Conservation (phyloP, 2,113 vertebrate genomes). For the Corydoras sp. region DNA sequence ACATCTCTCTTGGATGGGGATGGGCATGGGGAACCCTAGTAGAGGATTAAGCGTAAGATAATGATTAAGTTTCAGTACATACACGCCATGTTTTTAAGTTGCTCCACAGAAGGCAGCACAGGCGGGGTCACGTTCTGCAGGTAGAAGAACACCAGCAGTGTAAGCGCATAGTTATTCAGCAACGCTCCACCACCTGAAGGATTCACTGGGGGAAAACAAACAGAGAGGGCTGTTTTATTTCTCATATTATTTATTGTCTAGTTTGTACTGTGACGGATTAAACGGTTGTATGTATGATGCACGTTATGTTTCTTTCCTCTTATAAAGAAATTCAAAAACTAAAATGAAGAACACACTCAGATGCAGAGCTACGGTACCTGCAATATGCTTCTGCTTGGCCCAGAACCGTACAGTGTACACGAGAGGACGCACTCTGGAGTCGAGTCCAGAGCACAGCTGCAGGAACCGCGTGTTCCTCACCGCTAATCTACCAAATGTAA, state of each 20-base stretch:
- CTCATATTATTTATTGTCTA: no score
- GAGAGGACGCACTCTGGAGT: conserved; percentile 75
- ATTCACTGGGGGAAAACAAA: conserved; percentile 56
- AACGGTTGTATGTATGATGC: no score
- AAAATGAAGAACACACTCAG: background rate
- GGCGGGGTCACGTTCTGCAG: conserved; percentile 81
- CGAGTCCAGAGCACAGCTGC: conserved; percentile 74
- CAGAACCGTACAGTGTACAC: conserved; percentile 78
- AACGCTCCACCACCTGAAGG: conserved; percentile 75
- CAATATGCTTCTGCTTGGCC: conserved; percentile 79
- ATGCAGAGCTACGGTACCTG: conserved; percentile 60
- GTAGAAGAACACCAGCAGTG: conserved; percentile 80
- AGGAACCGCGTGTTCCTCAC: conserved; percentile 85
- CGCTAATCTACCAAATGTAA: conserved; percentile 66
- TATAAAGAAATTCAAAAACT: background rate
- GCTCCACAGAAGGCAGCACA: conserved; percentile 70
- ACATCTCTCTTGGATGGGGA: no score
- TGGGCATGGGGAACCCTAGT: no score
- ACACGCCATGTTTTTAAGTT: conserved; percentile 76
- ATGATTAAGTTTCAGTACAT: conserved; percentile 25
- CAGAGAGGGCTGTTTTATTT: background rate
- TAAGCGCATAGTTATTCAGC: conserved; percentile 88
- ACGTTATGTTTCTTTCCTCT: background rate
- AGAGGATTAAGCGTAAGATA: no score
- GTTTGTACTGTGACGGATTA: no score